Percentiles rank a stretch among this genome's conserved stretches.
Conservation (phyloP, 2,797 vertebrate species). For the Gymnocypris eckloni region DNA sequence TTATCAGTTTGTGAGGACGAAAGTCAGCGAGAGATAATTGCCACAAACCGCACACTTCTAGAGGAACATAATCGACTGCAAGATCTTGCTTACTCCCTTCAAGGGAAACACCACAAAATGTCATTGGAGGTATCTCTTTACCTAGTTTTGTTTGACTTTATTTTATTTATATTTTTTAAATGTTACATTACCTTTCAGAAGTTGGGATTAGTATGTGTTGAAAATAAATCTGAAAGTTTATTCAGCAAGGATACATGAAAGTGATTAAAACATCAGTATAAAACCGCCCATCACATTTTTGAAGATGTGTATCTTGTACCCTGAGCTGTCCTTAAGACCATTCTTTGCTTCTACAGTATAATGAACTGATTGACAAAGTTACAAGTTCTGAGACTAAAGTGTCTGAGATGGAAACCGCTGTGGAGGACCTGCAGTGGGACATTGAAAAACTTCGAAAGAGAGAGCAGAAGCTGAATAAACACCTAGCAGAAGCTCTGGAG, state of each 20-base stretch:
- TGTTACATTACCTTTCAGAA: background rate
- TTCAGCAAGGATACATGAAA: background rate
- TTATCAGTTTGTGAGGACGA: slow-evolving; percentile 79
- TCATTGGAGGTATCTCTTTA: slow-evolving; percentile 82
- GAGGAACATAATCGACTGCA: slow-evolving; percentile 86
- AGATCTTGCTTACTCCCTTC: slow-evolving; percentile 86
- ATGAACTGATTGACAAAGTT: slow-evolving; percentile 93
- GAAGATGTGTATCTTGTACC: background rate
- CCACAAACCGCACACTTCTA: slow-evolving; percentile 78
- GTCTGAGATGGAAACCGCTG: slow-evolving; percentile 92
- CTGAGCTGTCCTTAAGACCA: background rate
- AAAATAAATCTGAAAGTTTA: background rate
- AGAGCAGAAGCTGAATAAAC: slow-evolving; percentile 93
- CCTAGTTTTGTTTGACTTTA: background rate
- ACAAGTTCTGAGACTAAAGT: slow-evolving; percentile 93
- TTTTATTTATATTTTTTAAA: background rate
- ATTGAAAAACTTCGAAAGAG: slow-evolving; percentile 93
- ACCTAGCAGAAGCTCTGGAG: slow-evolving; percentile 91
- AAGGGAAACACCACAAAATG: slow-evolving; percentile 91
- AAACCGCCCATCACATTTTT: background rate
- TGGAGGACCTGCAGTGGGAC: slow-evolving; percentile 96
- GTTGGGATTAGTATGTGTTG: background rate
- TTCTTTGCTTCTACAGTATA: slow-evolving; percentile 77
- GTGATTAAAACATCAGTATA: background rate
- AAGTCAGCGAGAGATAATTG: slow-evolving; percentile 69